These are phyloP conservation scores for Avahi laniger DNA, from an alignment of 2,797 vertebrate species.

Conservation along the genomic window DNA sequence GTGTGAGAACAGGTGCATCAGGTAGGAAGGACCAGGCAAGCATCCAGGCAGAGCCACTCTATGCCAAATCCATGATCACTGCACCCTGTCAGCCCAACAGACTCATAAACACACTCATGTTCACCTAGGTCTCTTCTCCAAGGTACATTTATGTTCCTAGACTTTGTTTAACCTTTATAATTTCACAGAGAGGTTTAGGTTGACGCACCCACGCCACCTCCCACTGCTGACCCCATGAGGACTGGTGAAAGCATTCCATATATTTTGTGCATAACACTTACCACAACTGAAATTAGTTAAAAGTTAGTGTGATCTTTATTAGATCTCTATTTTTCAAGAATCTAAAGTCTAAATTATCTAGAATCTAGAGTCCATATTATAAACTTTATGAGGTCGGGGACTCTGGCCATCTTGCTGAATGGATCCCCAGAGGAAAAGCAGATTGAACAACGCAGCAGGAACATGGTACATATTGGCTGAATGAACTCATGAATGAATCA, in stretches of 20 bases:
- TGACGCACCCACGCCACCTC: fast-evolving
- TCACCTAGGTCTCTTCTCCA: neutral
- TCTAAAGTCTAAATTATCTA: neutral
- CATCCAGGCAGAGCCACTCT: neutral
- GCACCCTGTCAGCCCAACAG: neutral
- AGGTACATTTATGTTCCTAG: neutral
- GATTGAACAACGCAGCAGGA: neutral
- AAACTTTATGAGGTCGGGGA: neutral
- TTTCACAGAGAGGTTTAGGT: neutral
- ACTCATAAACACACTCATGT: no score
- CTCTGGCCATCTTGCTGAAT: neutral
- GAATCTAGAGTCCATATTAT: neutral
- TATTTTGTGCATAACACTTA: neutral
- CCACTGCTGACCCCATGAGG: neutral
- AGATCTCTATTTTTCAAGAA: neutral
- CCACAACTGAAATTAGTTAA: neutral
- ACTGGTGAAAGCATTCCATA: neutral
- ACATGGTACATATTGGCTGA: fast-evolving
- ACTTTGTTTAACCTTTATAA: neutral
- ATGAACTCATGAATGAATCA: fast-evolving
- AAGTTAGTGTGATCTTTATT: neutral
- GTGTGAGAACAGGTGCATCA: no score
- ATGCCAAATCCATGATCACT: neutral
- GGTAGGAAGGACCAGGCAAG: neutral
- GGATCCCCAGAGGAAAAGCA: neutral